A percentile compares a stretch with the other conserved stretches of the same genome.
These are phyloP conservation scores for Drosophila biarmipes DNA, from an alignment of 1,140 invertebrate genomes.

Conservation along the genomic window DNA sequence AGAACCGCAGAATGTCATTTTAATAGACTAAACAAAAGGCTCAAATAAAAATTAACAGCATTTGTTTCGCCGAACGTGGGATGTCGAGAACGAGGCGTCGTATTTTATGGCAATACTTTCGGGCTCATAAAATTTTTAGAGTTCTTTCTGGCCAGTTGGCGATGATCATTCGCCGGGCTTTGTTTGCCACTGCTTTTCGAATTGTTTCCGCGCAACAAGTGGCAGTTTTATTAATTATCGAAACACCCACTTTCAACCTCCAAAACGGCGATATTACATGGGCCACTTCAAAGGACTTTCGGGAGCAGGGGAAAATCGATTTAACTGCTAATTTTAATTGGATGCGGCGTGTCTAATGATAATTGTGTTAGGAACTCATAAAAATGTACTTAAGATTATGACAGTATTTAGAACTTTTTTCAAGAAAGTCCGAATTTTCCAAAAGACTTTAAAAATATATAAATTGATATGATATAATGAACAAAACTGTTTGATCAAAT, in stretches of 20 bases:
- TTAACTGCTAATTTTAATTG: not conserved
- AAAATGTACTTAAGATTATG: too few relatives aligned
- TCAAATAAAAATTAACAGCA: constrained; percentile 65
- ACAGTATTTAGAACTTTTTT: too few relatives aligned
- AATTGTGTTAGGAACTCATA: too few relatives aligned
- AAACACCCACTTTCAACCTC: constrained; percentile 13
- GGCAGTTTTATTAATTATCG: constrained; percentile 53
- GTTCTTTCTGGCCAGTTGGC: not conserved
- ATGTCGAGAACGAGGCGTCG: constrained; percentile 2
- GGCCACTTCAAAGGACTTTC: constrained; percentile 8
- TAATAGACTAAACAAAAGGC: constrained; percentile 67
- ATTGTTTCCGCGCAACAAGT: constrained; percentile 36
- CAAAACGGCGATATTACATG: not conserved
- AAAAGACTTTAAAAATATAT: too few relatives aligned
- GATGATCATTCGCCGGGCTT: not conserved
- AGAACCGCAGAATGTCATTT: constrained; percentile 57
- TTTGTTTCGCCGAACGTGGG: constrained; percentile 12
- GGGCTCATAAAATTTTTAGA: constrained; percentile 16
- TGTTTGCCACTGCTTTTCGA: constrained; percentile 6
- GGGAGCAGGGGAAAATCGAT: not conserved
- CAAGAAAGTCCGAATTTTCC: too few relatives aligned
- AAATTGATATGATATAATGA: too few relatives aligned
- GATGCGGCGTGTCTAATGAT: too few relatives aligned
- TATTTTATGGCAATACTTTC: constrained; percentile 32
- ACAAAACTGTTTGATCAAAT: too few relatives aligned